These are phyloP conservation scores for Sebastes oblongus DNA, from an alignment of 2,797 vertebrate genomes.

Conservation along the genomic window DNA sequence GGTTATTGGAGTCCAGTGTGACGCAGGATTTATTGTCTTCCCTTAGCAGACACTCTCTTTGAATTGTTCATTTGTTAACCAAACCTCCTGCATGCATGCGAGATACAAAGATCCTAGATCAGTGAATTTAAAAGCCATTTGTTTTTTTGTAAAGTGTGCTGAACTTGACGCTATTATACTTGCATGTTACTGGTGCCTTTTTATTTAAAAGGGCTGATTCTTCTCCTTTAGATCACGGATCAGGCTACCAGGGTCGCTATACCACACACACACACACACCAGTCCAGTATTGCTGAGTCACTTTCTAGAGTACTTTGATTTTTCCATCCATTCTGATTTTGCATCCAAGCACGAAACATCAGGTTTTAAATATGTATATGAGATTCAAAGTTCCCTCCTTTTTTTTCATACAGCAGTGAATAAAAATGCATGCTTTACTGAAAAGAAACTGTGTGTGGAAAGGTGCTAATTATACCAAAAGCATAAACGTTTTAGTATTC, in stretches of 20 bases:
- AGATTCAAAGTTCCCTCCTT: slow-evolving; percentile 32
- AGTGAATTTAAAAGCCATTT: slow-evolving; percentile 64
- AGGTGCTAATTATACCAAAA: slow-evolving; percentile 76
- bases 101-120: neutral
- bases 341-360: slow-evolving; percentile 24
- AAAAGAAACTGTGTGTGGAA: slow-evolving; percentile 68
- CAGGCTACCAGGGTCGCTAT: slow-evolving; percentile 29
- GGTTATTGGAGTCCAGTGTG: slow-evolving; percentile 5
- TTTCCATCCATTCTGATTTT: slow-evolving; percentile 34
- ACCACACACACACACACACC: slow-evolving; percentile 48
- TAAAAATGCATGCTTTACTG: slow-evolving; percentile 65
- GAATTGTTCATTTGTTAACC: neutral
- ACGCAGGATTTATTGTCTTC: neutral
- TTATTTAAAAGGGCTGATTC: slow-evolving; percentile 9
- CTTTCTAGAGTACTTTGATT: slow-evolving; percentile 26
- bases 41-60: neutral
- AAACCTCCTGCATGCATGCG: slow-evolving; percentile 1
- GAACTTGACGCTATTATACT: slow-evolving; percentile 55
- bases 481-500: slow-evolving; percentile 25
- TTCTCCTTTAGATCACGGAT: slow-evolving; percentile 11
- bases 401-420: slow-evolving; percentile 58
- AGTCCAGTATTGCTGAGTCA: slow-evolving; percentile 58
- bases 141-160: slow-evolving; percentile 57
- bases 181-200: slow-evolving; percentile 52
- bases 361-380: slow-evolving; percentile 54